phyloP scores from a whole-genome alignment of 2,888 invertebrate genomes.

The Brachyptera risi region DNA sequence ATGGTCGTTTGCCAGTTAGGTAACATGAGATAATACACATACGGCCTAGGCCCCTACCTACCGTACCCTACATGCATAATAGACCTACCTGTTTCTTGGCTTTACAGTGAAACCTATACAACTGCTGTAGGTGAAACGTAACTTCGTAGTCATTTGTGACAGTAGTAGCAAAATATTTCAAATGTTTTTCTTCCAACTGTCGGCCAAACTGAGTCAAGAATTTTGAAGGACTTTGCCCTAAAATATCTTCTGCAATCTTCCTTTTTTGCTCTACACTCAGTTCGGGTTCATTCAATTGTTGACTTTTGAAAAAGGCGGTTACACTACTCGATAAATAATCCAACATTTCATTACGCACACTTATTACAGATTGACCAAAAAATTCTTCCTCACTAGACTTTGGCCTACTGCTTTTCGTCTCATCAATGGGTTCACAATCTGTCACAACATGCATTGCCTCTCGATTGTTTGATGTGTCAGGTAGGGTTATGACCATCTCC shows the following conservation, averaged over 20 bases:
- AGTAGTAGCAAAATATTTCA: conserved; percentile 61
- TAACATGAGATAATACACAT: no score
- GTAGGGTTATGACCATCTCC: no score
- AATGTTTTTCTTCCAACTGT: conserved; percentile 61
- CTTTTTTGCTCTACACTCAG: conserved; percentile 65
- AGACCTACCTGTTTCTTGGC: conserved; percentile 39
- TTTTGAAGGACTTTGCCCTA: conserved; percentile 59
- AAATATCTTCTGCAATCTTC: conserved; percentile 60
- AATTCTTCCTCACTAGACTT: no score
- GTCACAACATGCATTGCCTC: no score
- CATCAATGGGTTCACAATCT: no score
- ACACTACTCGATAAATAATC: conserved; percentile 58
- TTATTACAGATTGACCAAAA: no score
- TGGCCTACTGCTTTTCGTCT: no score
- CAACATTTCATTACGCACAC: conserved; percentile 60
- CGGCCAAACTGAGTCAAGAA: conserved; percentile 78
- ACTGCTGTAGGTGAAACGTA: conserved; percentile 58
- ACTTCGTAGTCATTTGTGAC: conserved; percentile 53
- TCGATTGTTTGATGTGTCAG: no score
- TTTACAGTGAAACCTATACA: conserved; percentile 54
- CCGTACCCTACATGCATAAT: not conserved
- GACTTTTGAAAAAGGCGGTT: conserved; percentile 71
- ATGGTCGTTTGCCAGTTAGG: no score
- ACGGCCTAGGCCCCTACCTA: no score
- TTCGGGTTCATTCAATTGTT: conserved; percentile 75